Evolutionary conservation across 1,140 invertebrate species (phyloP).

Genomic region (Papilio helenus): DNA sequence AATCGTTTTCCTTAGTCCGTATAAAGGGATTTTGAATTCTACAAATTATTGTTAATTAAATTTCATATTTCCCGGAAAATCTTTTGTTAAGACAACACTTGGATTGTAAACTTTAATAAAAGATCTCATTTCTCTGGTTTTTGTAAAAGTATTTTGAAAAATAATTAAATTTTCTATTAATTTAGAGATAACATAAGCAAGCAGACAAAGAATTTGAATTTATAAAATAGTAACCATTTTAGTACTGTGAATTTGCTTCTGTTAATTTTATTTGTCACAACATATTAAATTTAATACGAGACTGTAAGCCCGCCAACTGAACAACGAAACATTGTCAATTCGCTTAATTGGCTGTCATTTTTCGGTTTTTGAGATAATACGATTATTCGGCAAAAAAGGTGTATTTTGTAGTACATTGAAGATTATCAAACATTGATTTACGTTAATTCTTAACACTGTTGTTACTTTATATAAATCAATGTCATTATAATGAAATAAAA

Average conservation of each 20-base stretch:
- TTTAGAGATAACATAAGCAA: not conserved
- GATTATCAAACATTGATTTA: too few relatives aligned
- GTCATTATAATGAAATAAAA: too few relatives aligned
- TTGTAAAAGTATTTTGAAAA: too few relatives aligned
- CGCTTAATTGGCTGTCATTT: conserved; percentile 6
- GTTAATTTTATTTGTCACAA: not conserved
- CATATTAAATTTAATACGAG: not conserved
- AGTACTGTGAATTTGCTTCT: not conserved
- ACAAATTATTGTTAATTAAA: conserved; percentile 1
- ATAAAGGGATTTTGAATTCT: not conserved
- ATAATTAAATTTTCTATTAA: too few relatives aligned
- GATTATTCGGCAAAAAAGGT: not conserved
- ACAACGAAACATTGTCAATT: not conserved
- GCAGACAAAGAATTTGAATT: not conserved
- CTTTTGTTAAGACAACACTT: not conserved
- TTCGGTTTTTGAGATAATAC: not conserved
- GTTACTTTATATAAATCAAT: too few relatives aligned
- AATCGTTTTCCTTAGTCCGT: not conserved
- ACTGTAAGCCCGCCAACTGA: not conserved
- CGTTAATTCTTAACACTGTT: too few relatives aligned
- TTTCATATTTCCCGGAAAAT: not conserved
- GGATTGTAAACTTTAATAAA: not conserved
- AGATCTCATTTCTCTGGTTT: not conserved
- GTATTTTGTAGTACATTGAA: not conserved
- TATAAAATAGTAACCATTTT: too few relatives aligned